Evolutionary conservation across 1,140 invertebrate genomes (phyloP).

Genomic region (Pantala flavescens): DNA sequence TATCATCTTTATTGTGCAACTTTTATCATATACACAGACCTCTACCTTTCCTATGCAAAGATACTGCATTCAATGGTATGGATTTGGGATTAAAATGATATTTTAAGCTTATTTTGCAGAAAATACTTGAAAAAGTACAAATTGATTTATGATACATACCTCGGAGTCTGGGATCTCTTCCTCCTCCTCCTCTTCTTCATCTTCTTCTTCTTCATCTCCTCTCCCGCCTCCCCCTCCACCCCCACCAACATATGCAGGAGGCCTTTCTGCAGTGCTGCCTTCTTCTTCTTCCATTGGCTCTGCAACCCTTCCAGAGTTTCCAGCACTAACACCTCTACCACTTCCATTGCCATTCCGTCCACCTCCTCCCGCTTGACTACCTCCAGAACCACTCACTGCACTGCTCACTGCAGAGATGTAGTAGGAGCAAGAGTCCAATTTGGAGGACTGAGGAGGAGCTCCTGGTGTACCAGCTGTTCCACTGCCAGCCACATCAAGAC

Average conservation of each 20-base stretch:
- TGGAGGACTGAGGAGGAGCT: not conserved
- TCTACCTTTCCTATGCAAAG: too few relatives aligned
- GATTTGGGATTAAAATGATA: too few relatives aligned
- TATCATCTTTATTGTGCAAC: too few relatives aligned
- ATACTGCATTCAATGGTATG: too few relatives aligned
- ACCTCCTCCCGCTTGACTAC: not conserved
- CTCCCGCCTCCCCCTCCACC: not conserved
- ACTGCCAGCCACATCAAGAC: conserved; percentile 38
- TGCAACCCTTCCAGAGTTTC: not conserved
- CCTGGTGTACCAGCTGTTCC: not conserved
- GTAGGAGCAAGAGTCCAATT: conserved; percentile 35
- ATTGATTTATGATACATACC: not conserved
- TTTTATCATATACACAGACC: too few relatives aligned
- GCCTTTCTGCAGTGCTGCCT: not conserved
- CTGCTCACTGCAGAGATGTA: not conserved
- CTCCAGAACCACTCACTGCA: not conserved
- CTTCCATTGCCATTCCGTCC: not conserved
- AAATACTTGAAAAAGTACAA: too few relatives aligned
- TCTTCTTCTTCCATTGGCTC: not conserved
- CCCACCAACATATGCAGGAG: not conserved
- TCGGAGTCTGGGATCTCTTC: not conserved
- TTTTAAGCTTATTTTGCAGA: too few relatives aligned
- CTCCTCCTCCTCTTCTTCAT: not conserved
- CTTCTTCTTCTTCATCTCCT: not conserved
- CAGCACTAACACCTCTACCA: not conserved